Evolutionary conservation across 2,113 vertebrate genomes (phyloP).

Genomic region (Leptocoma aspasia): DNA sequence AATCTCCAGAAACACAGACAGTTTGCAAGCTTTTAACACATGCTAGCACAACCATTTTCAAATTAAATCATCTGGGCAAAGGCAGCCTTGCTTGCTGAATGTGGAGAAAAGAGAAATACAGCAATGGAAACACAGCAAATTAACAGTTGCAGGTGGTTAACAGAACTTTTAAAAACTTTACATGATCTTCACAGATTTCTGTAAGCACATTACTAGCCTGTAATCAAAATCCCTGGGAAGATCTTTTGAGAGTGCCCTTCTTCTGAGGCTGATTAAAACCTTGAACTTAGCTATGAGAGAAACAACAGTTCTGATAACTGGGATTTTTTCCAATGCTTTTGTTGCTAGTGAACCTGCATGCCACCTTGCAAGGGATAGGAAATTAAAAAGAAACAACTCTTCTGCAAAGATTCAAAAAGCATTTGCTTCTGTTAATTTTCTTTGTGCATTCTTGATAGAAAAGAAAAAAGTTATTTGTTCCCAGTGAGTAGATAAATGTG

Average conservation of each 20-base stretch:
- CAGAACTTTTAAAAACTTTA: not conserved
- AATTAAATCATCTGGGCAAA: not conserved
- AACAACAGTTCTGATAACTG: not conserved
- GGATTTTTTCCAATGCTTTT: not conserved
- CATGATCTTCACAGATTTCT: not conserved
- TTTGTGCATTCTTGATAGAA: not conserved
- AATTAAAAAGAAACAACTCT: not conserved
- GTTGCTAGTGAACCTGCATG: not conserved
- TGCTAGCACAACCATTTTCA: not conserved
- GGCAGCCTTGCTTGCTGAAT: not conserved
- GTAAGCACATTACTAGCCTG: not conserved
- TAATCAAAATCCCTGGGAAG: not conserved
- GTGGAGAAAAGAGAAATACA: not conserved
- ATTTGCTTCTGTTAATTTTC: not conserved
- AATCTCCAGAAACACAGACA: not conserved
- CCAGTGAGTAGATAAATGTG: not conserved
- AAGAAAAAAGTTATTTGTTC: not conserved
- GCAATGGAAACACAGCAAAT: not conserved
- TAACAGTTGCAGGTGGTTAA: not conserved
- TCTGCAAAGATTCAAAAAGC: not conserved
- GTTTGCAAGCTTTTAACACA: not conserved
- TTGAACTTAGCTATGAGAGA: not conserved
- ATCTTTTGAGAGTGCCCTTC: not conserved
- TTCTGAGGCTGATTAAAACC: not conserved
- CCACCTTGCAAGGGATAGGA: not conserved